Evolutionary conservation across 2,888 invertebrate genomes (phyloP), one percentile per base, ranked within the genome.

Genomic region (Drosophila maculinotata): DNA sequence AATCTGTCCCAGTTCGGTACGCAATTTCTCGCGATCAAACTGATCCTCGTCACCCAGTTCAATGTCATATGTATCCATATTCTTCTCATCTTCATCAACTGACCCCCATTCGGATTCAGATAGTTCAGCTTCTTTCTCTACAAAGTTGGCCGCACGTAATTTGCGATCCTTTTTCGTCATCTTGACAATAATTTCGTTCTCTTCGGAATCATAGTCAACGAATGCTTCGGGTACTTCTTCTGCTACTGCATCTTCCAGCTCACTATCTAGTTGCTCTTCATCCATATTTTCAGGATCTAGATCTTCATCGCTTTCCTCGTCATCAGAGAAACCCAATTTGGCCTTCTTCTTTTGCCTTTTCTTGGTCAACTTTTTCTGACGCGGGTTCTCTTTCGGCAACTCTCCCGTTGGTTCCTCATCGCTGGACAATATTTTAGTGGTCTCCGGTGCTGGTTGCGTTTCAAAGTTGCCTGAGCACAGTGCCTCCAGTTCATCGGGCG

Each of bases 81-180:
- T 95, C 30, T 93, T 93, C 91, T 97, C 97, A 90, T 97, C 97
- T 91, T 96, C 98, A 87, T 97, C 97, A 0, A 94, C 97, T 41
- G 97, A 97, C 0, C 95, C 97, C 94, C 95, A 96, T 75, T 97
- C 97, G 2, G 96, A 97, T 87, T 97, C 98, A 0, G 97, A 97
- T 28, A 98, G 91, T 87, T 98, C 98, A 0, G 98, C 98, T 92
- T 98, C 98, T 33, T 95, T 93, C 76, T 98, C 98, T 52, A 98
- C 93, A 92, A 97, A 98, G 48, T 96, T 95, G 0, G 92, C 91
- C 0, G 93, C 93, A 47, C 93, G 93, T 26, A 90, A 87, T 76
- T 89, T 56, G 75, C 90, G 79, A 36, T 90, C 90, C 23, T 87
- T 86, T 53, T 89, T 90, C 0, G 89, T 90, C 88, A 91, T 84